Evolutionary conservation across 64 coral and sea anemone genomes (phyloP), one percentile per base, ranked within the genome.

Genomic region (Orbicella faveolata): DNA sequence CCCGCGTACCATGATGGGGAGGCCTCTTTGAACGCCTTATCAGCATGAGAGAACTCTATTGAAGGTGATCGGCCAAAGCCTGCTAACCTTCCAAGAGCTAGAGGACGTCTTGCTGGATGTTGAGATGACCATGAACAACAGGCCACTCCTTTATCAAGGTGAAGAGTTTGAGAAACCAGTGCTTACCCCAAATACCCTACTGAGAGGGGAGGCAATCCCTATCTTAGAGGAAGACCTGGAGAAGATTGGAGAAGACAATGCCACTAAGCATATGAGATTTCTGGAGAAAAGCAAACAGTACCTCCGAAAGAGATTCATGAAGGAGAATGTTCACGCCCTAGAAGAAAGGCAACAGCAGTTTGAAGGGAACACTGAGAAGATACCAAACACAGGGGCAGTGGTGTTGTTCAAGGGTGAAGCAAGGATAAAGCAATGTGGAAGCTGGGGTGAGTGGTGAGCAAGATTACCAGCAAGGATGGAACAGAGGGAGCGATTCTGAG

Each of bases 301-400:
- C 4, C 10, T 88, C 61, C 78, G 66, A 67, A 68, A 88, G 76
- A 80, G 83, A 62, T 88, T 93, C 52, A 84, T 79, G 30, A 93
- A 81, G 25, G 83, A 93, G 26, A 88, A 88, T 17, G 64, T 88
- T 18, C 90, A 87, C 68, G 81, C 82, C 3, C 61, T 92, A n/a
- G 91, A 79, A 53, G 52, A 53, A 53, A 53, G 52, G 52, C 52
- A 53, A 10, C 52, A 53, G 52, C 4, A 53, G 52, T 53, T 1
- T 53, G 52, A 53, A 53, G 52, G 52, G 52, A 53, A 53, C 52
- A 53, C 52, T 53, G 52, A 53, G 52, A 53, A 53, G 52, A 53
- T 53, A 53, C 52, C 52, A 53, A 10, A 53, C 52, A 53, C 10
- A 6, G 52, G 52, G 52, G 52, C 52, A 53, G 52, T 53, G 52